Evolutionary conservation across 2,797 vertebrate species (phyloP), one percentile per base, ranked within the genome.

Genomic region (Enteromius treurensis): DNA sequence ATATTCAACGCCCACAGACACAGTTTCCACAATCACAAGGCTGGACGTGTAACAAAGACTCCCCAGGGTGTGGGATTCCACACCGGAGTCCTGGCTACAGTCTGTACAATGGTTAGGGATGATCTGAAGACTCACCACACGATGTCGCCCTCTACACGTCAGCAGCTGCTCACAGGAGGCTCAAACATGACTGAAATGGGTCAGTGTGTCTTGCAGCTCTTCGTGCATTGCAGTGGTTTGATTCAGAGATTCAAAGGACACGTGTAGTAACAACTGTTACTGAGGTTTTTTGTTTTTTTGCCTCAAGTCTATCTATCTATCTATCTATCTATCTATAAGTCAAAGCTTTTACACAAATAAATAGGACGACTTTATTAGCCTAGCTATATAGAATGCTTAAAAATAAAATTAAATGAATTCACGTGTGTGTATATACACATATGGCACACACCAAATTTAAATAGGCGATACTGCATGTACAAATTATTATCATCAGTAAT

Each of bases 171-270:
- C 62, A 1, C 19, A 49, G 40, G 17, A 79, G 9, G 13, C 17
- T 14, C 53, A 76, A 13, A 60, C 70, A 55, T 40, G 6, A 17
- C n/a, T 67, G 47, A 88, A 88, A 84, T 81, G 84, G 85, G 83
- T 85, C 64, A 87, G 83, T 84, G 87, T 83, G 83, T 81, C 75
- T 77, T 55, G 13, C 26, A 32, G 45, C 49, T 17, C 79, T 69
- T 47, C 11, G 14, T 21, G 32, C 21, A 71, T 70, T 83, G 21
- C 81, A 21, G 64, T 34, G 47, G n/a, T 67, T 76, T 76, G 2
- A 40, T 76, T 58, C 3, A 42, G 73, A 58, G 6, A 26, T 58
- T 73, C 0, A 49, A 29, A 58, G 0, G 3, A 73, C 17, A 32
- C 4, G 2, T 42, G 21, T 42, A 19, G 42, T 71, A 11, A 23